Conservation (phyloP, 2,113 vertebrate species). For the Empidonax alnorum region DNA sequence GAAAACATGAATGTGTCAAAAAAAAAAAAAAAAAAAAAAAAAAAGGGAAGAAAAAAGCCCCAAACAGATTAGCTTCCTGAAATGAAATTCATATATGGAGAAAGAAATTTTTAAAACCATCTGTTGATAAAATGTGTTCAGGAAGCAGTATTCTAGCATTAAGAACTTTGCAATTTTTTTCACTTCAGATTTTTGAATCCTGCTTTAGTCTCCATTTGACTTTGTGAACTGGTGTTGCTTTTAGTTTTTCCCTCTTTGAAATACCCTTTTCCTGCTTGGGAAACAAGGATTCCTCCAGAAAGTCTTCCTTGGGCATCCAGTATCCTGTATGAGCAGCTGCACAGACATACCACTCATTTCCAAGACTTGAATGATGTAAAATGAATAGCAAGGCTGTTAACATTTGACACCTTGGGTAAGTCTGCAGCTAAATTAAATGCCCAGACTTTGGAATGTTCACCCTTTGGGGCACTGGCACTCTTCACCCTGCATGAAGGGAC, state of each 20-base stretch:
- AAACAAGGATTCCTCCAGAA: neutral
- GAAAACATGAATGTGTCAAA: neutral
- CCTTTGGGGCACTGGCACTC: neutral
- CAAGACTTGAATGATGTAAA: neutral
- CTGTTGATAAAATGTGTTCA: slow-evolving; percentile 47
- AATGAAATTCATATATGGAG: slow-evolving; percentile 18
- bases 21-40: neutral
- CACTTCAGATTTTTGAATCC: neutral
- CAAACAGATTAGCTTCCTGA: neutral
- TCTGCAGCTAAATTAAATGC: neutral
- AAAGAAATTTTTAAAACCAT: slow-evolving; percentile 40
- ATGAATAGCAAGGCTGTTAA: neutral
- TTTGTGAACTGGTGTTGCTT: neutral
- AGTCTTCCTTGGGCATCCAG: neutral
- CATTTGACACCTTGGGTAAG: neutral
- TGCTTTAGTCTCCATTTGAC: neutral
- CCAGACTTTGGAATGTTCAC: neutral
- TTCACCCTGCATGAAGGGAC: neutral
- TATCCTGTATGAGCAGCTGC: neutral
- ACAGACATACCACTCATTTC: neutral
- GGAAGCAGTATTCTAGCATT: neutral
- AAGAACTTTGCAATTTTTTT: neutral
- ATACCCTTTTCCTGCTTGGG: neutral
- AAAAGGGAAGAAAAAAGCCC: neutral
- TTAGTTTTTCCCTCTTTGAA: neutral